Conservation (phyloP, 2,113 vertebrate species). For the Nothoprocta perdicaria region DNA sequence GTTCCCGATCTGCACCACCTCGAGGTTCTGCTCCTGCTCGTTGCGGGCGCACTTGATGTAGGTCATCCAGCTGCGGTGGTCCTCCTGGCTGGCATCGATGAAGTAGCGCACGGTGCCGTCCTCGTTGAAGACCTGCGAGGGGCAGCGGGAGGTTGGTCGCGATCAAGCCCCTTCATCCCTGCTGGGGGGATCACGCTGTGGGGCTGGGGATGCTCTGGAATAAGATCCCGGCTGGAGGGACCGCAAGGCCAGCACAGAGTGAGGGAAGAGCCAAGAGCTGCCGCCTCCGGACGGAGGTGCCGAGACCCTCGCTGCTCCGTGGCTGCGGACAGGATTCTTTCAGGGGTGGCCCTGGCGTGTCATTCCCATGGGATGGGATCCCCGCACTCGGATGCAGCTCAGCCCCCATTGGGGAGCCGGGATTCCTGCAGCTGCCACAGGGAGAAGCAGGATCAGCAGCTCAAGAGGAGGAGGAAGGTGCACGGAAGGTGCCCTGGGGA, state of each 20-base stretch:
- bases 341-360: too few relatives aligned
- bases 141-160: fast-evolving
- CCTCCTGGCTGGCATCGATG: constrained; percentile 96
- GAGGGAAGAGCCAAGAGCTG: not conserved
- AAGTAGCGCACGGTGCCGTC: constrained; percentile 94
- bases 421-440: fast-evolving
- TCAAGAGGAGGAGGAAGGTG: not conserved
- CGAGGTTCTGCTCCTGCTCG: constrained; percentile 97
- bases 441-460: fast-evolving
- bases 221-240: not conserved
- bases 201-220: not conserved
- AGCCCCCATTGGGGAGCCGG: not conserved
- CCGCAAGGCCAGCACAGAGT: not conserved
- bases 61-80: constrained; percentile 99
- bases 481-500: not conserved
- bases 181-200: too few relatives aligned
- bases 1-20: constrained; percentile 96
- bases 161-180: not conserved
- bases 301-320: fast-evolving
- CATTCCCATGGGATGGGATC: not conserved
- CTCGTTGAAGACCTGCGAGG: constrained; percentile 90
- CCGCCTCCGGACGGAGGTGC: fast-evolving
- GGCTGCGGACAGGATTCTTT: not conserved
- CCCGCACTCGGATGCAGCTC: fast-evolving
- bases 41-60: constrained; percentile 97